Evolutionary conservation across 2,888 invertebrate genomes (phyloP), one percentile per base, ranked within the genome.

Genomic region (Oxyteleia sp.): DNA sequence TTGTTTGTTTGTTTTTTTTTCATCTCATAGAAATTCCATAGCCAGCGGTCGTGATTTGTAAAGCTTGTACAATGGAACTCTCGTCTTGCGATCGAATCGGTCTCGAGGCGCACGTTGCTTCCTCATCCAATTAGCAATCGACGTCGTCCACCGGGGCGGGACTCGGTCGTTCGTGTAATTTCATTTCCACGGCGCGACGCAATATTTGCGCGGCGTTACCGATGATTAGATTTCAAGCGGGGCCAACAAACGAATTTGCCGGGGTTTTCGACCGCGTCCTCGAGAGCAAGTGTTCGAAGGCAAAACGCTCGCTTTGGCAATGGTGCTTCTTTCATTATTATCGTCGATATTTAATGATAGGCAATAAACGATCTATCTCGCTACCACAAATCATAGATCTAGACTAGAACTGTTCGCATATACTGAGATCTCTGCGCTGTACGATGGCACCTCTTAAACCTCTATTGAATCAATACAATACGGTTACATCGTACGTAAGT

Each of bases 391-490:
- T 85, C 71, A 88, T 88, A 83, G 87, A 61, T 85, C 82, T 88
- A 87, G 86, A 89, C 88, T 87, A 87, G 88, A 86, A 87, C 84
- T 86, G 80, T 88, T 85, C 74, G 86, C 89, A 90, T 88, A 90
- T 88, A 89, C 82, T 89, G 89, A 90, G 87, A 90, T 86, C 86
- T 88, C 88, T 87, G 87, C 86, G 86, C 88, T 87, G 85, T 87
- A 88, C 87, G 86, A 86, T 86, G 86, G 84, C 87, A 88, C 86
- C 84, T 86, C 86, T 86, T 88, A 87, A 86, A 88, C 85, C 76
- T 84, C 89, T 89, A 89, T n/a, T 75, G 84, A 75, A 88, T 88
- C 88, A 87, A 87, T 88, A 88, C 85, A 79, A 87, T 87, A 87
- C 82, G 84, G 86, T 87, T 89, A 90, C 82, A 82, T 80, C 83